phyloP scores from a whole-genome alignment of 2,888 invertebrate species.

The Agrotis segetum region DNA sequence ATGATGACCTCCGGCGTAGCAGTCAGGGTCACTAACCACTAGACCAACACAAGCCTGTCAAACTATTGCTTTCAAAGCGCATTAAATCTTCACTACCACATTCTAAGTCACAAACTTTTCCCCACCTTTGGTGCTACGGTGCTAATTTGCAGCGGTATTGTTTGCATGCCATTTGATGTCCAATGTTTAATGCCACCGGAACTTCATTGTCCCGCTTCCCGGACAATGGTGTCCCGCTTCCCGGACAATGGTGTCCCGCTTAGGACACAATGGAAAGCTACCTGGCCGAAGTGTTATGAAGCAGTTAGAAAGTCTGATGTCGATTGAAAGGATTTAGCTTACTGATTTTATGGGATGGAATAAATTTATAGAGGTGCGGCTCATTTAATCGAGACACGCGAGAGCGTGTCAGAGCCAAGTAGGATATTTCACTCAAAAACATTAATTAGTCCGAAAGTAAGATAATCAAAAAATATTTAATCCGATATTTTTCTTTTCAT shows the following conservation, averaged over 20 bases:
- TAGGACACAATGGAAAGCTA: constrained; percentile 54
- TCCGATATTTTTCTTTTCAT: too few relatives aligned
- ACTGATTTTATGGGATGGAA: constrained; percentile 14
- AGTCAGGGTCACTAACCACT: too few relatives aligned
- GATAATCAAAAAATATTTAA: too few relatives aligned
- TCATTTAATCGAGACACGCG: too few relatives aligned
- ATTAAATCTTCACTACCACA: background rate
- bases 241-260: constrained; percentile 44
- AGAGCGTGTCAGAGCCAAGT: too few relatives aligned
- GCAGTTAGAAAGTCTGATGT: constrained; percentile 46
- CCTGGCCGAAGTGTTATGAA: constrained; percentile 48
- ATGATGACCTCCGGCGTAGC: too few relatives aligned
- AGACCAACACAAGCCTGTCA: too few relatives aligned
- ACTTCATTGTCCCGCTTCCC: constrained; percentile 56
- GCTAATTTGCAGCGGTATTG: constrained; percentile 58
- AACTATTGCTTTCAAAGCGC: background rate
- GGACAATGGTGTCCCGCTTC: constrained; percentile 45
- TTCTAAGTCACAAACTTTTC: constrained; percentile 19
- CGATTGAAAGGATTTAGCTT: constrained; percentile 20
- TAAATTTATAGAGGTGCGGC: background rate
- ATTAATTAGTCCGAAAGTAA: too few relatives aligned
- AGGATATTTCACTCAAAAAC: too few relatives aligned
- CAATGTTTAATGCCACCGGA: constrained; percentile 53
- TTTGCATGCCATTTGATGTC: constrained; percentile 60
- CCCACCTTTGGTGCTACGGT: background rate